Conservation (phyloP, 1,140 invertebrate species). For the Hesperophylax magnus region DNA sequence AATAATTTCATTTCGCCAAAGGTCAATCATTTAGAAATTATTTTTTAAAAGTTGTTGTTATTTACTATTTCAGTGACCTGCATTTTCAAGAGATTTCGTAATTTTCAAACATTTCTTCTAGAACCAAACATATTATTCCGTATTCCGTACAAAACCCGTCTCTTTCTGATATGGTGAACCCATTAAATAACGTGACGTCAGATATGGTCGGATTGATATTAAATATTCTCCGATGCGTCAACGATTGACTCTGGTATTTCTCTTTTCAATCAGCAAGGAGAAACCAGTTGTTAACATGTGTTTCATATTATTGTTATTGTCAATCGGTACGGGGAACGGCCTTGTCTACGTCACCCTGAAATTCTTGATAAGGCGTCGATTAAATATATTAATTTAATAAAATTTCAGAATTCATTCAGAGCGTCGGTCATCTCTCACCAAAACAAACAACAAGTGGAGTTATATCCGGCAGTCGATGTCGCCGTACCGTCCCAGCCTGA, state of each 20-base stretch:
- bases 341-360: conserved; percentile 52
- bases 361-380: conserved; percentile 45
- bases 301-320: conserved; percentile 49
- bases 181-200: conserved; percentile 22
- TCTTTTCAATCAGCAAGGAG: conserved; percentile 41
- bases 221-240: conserved; percentile 42
- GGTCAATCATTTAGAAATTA: too few species aligned
- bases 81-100: neutral
- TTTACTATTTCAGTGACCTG: too few species aligned
- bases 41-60: too few species aligned
- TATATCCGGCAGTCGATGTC: conserved; percentile 5
- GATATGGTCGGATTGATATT: neutral
- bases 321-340: conserved; percentile 45
- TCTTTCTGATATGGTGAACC: conserved; percentile 12
- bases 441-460: neutral
- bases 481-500: neutral
- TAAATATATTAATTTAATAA: neutral
- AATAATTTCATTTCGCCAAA: neutral
- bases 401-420: too few species aligned
- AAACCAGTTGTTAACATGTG: conserved; percentile 47
- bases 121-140: neutral
- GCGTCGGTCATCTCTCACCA: neutral
- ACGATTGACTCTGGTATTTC: conserved; percentile 37
- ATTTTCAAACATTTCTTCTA: neutral
- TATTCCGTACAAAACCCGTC: neutral